Conservation (phyloP, 2,888 invertebrate genomes). For the Leucoma salicis region DNA sequence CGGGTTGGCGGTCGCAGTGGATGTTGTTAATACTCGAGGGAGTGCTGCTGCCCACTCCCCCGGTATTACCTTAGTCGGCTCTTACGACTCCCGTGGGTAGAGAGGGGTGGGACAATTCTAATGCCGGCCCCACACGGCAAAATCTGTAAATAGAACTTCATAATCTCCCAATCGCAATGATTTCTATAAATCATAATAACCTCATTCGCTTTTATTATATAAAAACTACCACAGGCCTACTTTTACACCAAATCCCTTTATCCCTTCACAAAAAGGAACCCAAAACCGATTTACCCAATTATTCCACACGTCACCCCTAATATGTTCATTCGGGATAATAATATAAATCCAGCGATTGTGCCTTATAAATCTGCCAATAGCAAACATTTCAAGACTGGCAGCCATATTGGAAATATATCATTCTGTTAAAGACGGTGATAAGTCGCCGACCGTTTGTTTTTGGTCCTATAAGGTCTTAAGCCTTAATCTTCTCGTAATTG, state of each 20-base stretch:
- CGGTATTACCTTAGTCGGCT: too few relatives aligned
- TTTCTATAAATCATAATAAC: too few relatives aligned
- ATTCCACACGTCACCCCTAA: constrained; percentile 19
- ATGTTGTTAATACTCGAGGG: too few relatives aligned
- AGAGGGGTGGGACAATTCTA: too few relatives aligned
- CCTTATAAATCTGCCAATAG: constrained; percentile 28
- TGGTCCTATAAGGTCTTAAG: neutral
- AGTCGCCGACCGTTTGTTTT: constrained; percentile 4
- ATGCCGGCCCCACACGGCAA: too few relatives aligned
- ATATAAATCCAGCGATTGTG: constrained; percentile 27
- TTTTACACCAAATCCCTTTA: neutral
- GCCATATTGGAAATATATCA: constrained; percentile 28
- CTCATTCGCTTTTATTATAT: neutral
- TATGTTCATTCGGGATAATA: constrained; percentile 26
- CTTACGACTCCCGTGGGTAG: too few relatives aligned
- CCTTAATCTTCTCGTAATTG: neutral
- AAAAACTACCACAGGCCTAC: neutral
- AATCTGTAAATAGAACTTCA: too few relatives aligned
- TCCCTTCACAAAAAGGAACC: neutral
- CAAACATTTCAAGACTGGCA: constrained; percentile 9
- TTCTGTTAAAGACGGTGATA: constrained; percentile 13
- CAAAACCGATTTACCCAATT: constrained; percentile 16
- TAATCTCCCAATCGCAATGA: too few relatives aligned
- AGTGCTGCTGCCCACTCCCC: too few relatives aligned
- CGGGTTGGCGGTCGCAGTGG: too few relatives aligned